Conservation (phyloP, 2,888 invertebrate genomes). For the Pristionchus entomophagus region DNA sequence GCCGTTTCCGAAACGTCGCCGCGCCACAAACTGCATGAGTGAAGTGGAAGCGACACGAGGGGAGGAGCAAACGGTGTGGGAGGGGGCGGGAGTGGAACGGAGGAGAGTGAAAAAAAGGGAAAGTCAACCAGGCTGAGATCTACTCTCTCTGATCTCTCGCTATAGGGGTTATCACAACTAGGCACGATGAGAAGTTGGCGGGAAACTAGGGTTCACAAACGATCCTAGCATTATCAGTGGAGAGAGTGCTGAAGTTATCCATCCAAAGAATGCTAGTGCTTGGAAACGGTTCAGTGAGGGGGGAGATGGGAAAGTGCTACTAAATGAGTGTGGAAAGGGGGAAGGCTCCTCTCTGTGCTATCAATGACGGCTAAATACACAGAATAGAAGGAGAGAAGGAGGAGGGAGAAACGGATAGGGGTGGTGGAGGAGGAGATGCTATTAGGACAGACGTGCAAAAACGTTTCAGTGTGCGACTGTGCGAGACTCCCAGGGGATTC, state of each 20-base stretch:
- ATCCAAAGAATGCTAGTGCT: no score
- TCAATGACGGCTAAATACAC: conserved; percentile 34
- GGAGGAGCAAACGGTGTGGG: neutral
- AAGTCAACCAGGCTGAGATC: neutral
- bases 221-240: no score
- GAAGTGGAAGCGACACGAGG: conserved; percentile 2
- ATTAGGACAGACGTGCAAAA: conserved; percentile 21
- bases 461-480: neutral
- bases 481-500: neutral
- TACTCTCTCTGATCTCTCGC: neutral
- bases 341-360: neutral
- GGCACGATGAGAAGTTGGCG: neutral
- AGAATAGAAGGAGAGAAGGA: neutral
- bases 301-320: neutral
- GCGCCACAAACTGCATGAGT: conserved; percentile 33
- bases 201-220: no score
- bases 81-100: neutral
- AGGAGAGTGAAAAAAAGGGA: neutral
- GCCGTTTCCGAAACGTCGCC: conserved; percentile 16
- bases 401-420: conserved; percentile 6
- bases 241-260: no score
- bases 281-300: neutral
- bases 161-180: conserved; percentile 1
- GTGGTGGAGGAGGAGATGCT: neutral
- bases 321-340: neutral